A percentile compares a stretch with the other conserved stretches of the same genome.
Conservation (phyloP, 2,888 invertebrate genomes). For the Aspidiotus rigidus region DNA sequence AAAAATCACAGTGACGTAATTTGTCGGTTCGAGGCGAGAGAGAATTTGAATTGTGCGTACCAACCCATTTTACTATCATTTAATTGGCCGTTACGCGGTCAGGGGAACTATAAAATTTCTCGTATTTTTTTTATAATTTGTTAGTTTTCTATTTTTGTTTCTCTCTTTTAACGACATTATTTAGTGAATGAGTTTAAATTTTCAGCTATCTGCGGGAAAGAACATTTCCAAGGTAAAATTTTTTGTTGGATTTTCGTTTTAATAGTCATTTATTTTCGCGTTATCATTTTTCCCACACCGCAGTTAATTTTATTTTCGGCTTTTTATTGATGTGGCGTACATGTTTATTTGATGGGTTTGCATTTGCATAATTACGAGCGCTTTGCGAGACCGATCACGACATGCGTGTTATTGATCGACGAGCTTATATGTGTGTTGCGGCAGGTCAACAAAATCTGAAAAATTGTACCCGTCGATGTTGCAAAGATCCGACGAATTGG, state of each 20-base stretch:
- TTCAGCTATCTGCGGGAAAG: conserved; percentile 81
- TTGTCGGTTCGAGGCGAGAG: too few species aligned
- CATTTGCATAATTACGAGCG: neutral
- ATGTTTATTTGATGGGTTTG: conserved; percentile 10
- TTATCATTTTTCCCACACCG: conserved; percentile 6
- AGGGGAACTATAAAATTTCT: too few species aligned
- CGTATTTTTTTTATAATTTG: too few species aligned
- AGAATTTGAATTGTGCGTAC: too few species aligned
- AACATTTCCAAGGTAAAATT: conserved; percentile 79
- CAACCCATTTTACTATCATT: too few species aligned
- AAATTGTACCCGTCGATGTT: conserved; percentile 89
- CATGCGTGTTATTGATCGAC: neutral
- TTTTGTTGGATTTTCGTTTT: conserved; percentile 18
- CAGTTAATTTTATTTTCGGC: conserved; percentile 12
- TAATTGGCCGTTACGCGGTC: too few species aligned
- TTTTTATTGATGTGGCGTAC: conserved; percentile 29
- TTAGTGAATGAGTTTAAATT: conserved; percentile 27
- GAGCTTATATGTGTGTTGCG: conserved; percentile 37
- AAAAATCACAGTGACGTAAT: too few species aligned
- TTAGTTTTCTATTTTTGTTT: too few species aligned
- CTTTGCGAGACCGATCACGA: neutral
- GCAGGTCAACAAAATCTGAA: conserved; percentile 88
- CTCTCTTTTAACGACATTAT: too few species aligned
- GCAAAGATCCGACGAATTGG: conserved; percentile 70
- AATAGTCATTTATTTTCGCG: conserved; percentile 16